Base-by-base conservation (phyloP, 2,888 invertebrate genomes). In the Leucoma salicis region DNA sequence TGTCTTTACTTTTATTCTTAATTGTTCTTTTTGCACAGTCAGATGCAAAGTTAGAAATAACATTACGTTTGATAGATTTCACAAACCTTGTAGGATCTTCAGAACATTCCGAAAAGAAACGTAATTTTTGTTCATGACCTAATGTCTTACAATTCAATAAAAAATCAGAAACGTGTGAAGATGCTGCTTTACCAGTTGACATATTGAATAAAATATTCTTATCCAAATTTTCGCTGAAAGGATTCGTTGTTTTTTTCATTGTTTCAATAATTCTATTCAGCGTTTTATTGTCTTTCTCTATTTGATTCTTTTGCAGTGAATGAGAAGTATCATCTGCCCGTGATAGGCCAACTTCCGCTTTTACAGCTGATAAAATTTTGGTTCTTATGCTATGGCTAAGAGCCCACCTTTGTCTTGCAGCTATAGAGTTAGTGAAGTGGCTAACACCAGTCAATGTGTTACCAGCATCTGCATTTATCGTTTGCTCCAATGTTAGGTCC, bases 401-500 rank as follows among this genome's bases (percentile, higher is more conserved):
- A 27, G 4, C 2, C 39, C 39, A 39, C 5, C 39, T 25, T 27
- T 39, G 39, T 4, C 39, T 12, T 6, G 36, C 28, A 5, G 33
- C 15, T 6, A 39, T 28, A 3, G 39, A 39, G n/a, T 39, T 39
- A 1, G 39, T 39, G 5, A 39, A 14, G 24, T 39, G 35, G 11
- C 42, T 49, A 29, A 70, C 39, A 38, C 70, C 71, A 28, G 65
- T 63, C 6, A 69, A 45, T 46, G 46, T 61, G 25, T 49, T 56
- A 6, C 52, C 67, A 38, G 73, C 69, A 46, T 75, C 70, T 32
- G 67, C 70, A 46, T 73, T 75, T 3, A 73, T 66, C 2, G 72
- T 74, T 44, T 72, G 70, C 35, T 72, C 71, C 6, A 70, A 12
- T 1, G 39, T 38, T 1, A 62, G 34, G 15, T 66, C 63, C 43